Percentiles rank a stretch among this genome's conserved stretches.
Conservation (phyloP, 1,140 invertebrate species). For the Eueides isabella region DNA sequence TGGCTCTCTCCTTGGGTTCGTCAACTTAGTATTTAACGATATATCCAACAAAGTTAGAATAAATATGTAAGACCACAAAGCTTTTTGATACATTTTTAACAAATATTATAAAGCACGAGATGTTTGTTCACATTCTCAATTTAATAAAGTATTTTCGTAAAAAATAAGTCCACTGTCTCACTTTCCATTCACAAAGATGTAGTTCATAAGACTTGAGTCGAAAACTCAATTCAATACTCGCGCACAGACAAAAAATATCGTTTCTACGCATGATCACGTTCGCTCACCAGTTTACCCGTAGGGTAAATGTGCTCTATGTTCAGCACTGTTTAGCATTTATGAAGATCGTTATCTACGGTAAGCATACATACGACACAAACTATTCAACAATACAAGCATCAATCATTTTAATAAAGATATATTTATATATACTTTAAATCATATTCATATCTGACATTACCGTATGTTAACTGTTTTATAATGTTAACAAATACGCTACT, state of each 20-base stretch:
- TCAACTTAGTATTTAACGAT: constrained; percentile 71
- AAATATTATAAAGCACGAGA: constrained; percentile 50
- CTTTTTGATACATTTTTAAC: constrained; percentile 70
- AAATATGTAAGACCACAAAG: constrained; percentile 75
- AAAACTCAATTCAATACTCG: constrained; percentile 24
- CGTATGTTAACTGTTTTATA: too few species aligned
- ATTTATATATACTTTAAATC: too few species aligned
- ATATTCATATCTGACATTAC: too few species aligned
- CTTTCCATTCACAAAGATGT: constrained; percentile 63
- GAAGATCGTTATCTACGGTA: background rate
- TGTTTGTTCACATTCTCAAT: constrained; percentile 68
- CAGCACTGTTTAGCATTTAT: background rate
- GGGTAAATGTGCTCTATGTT: too few species aligned
- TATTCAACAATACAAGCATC: too few species aligned
- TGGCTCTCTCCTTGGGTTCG: constrained; percentile 77
- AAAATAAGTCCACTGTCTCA: constrained; percentile 45
- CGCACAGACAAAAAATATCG: constrained; percentile 17
- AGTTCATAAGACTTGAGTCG: constrained; percentile 42
- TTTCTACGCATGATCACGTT: constrained; percentile 18
- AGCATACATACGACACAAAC: too few species aligned
- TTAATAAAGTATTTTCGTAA: constrained; percentile 47
- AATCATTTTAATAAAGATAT: too few species aligned
- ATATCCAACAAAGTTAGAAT: constrained; percentile 74
- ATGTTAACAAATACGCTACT: too few species aligned
- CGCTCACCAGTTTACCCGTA: too few species aligned